A percentile compares a stretch with the other conserved stretches of the same genome.
These are phyloP conservation scores for Calliopum simillimum DNA, from an alignment of 2,888 invertebrate genomes.

Conservation along the genomic window DNA sequence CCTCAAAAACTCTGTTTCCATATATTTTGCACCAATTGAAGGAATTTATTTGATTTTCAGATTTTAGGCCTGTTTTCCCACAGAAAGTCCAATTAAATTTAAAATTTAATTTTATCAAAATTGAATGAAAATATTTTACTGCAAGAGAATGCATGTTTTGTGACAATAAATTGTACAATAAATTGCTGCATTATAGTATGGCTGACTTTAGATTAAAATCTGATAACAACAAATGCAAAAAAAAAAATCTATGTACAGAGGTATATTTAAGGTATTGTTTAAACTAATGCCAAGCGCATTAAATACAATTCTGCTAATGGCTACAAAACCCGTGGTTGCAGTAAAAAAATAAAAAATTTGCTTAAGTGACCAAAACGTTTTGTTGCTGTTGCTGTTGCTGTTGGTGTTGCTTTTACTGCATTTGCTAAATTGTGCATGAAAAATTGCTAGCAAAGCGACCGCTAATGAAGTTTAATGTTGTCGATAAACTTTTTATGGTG, in stretches of 20 bases:
- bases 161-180: slow-evolving; percentile 5
- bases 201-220: slow-evolving; percentile 8
- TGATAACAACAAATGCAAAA: background rate
- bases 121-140: background rate
- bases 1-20: no score
- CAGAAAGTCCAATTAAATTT: no score
- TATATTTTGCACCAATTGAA: no score
- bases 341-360: slow-evolving; percentile 1
- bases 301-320: background rate
- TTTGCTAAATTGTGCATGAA: slow-evolving; percentile 30
- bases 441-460: background rate
- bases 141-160: slow-evolving; percentile 10
- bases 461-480: slow-evolving; percentile 10
- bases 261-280: background rate
- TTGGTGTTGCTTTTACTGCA: background rate
- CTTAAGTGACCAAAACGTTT: slow-evolving; percentile 30
- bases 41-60: no score
- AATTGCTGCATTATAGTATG: no score
- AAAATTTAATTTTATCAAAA: background rate
- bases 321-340: background rate
- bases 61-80: no score
- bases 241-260: background rate
- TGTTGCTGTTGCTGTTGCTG: background rate
- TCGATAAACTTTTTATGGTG: background rate
- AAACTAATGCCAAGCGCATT: background rate